Evolutionary conservation across 92 coral and sea anemone genomes (phyloP).

Genomic region (Zoanthus sansibaricus): DNA sequence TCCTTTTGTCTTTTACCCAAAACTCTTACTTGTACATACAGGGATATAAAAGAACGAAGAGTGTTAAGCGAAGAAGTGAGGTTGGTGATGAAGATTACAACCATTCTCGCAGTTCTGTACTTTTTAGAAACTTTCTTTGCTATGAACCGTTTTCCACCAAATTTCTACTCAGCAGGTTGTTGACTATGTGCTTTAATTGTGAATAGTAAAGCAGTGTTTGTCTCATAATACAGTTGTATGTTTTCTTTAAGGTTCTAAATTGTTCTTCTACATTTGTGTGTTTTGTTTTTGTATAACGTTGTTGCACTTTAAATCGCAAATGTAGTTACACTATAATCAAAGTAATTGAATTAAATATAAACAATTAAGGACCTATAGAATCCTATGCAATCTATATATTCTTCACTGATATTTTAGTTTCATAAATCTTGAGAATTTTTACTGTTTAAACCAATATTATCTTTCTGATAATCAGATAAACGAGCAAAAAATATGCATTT

Average conservation of each 20-base stretch:
- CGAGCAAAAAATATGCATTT: neutral
- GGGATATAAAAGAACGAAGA: conserved; percentile 86
- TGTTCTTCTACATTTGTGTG: too few species aligned
- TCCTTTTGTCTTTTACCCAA: conserved; percentile 11
- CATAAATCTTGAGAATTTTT: too few species aligned
- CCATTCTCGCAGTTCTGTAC: conserved; percentile 7
- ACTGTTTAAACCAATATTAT: too few species aligned
- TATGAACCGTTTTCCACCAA: neutral
- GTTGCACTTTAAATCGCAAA: too few species aligned
- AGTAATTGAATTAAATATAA: too few species aligned
- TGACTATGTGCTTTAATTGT: neutral
- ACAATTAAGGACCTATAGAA: too few species aligned
- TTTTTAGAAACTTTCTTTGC: neutral
- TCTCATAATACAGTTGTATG: neutral
- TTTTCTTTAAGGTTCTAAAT: too few species aligned
- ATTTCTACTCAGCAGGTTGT: neutral
- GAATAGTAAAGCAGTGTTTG: neutral
- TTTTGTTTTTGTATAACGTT: too few species aligned
- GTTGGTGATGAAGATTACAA: conserved; percentile 49
- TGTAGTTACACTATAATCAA: too few species aligned
- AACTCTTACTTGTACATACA: conserved; percentile 49
- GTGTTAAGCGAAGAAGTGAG: conserved; percentile 91
- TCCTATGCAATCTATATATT: too few species aligned
- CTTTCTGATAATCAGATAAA: too few species aligned
- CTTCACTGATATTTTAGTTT: too few species aligned